Base-by-base conservation (phyloP, 1,140 invertebrate species). In the Drosophila sulfurigaster region DNA sequence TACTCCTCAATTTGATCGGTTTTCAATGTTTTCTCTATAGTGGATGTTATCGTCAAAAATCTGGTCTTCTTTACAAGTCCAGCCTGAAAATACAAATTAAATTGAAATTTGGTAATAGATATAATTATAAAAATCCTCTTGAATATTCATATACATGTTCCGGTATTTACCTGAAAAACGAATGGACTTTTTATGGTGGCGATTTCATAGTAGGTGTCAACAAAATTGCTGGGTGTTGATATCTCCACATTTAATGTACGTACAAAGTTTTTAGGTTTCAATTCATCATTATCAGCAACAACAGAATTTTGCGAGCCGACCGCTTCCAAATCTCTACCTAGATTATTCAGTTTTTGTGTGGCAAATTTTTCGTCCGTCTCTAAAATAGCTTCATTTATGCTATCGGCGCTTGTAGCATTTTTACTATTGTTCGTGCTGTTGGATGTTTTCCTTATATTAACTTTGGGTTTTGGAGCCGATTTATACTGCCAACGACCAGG, bases 121-220 rank as follows among this genome's bases (percentile, higher is more conserved):
- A 32, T 32, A 32, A 57, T 1, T 3, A 25, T 8, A 8, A 48
- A 20, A 48, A 8, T 6, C 6, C 2, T 8, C 46, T 10, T 16
- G 15, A 48, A 3, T 15, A 16, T 48, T 48, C 0, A 46, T 46
- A 11, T 13, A 25, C 16, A 15, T 28, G 32, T 49, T 49, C 6
- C 0, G 1, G 7, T 64, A 76, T 7, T 78, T 93, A 97, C 96
- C 94, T 97, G 96, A 93, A 98, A 98, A 20, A 96, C 95, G 85
- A 97, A 98, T 0, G 97, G 97, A 52, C 96, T 97, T 91, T 97
- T 97, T 63, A 98, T 96, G 0, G 97, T 98, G 5, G 97, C 97
- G 70, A 98, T 96, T 94, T 98, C 96, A 88, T 96, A 97, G 74
- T 97, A 97, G 51, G 96, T 94, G 92, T 97, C 96, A 82, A 95